Base-by-base conservation (phyloP, 2,113 vertebrate species). In the Tetrax tetrax region DNA sequence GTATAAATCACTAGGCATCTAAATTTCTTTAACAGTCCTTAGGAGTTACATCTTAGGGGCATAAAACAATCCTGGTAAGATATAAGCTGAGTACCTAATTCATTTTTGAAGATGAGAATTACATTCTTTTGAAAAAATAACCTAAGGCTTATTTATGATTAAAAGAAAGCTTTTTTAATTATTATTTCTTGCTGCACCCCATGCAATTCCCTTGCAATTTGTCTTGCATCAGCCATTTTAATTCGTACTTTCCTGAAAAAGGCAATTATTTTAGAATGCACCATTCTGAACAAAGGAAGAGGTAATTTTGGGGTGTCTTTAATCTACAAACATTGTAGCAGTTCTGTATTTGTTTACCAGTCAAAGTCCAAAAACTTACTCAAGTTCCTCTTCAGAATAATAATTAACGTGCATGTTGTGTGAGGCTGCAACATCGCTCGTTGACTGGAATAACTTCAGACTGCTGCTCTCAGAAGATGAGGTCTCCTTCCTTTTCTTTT, bases 301-400 rank as follows among this genome's bases (percentile, higher is more conserved):
- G 16, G 50, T 6, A 88, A 50, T 76, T 47, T 72, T 37, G 22
- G 6, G 20, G 6, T 35, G 25, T 84, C 51, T 83, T 90, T 94
- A 76, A 79, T 61, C 57, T 50, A 93, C 17, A 53, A 61, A 75
- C 37, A 45, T 14, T 4, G 61, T 23, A 90, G 56, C 15, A 77
- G 65, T 76, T 94, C 43, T 60, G 7, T 23, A 35, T 82, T 64
- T 83, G n/a, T 93, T 93, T 65, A 68, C 29, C 28, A 94, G 82
- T 7, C 12, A 19, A 6, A 80, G 47, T 66, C 28, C 29, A 83
- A 66, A 81, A 24, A 98, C 98, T 98, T 97, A 99, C 98, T 96
- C 94, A 21, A 98, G 97, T 43, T 99, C 98, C 57, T 99, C 98
- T 83, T 99, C 98, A 10, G 98, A 99, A 88, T 98, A 98, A 4